Percentiles rank a stretch among this genome's conserved stretches.
Conservation (phyloP, 2,888 invertebrate genomes). For the Drosophila mercatorum region DNA sequence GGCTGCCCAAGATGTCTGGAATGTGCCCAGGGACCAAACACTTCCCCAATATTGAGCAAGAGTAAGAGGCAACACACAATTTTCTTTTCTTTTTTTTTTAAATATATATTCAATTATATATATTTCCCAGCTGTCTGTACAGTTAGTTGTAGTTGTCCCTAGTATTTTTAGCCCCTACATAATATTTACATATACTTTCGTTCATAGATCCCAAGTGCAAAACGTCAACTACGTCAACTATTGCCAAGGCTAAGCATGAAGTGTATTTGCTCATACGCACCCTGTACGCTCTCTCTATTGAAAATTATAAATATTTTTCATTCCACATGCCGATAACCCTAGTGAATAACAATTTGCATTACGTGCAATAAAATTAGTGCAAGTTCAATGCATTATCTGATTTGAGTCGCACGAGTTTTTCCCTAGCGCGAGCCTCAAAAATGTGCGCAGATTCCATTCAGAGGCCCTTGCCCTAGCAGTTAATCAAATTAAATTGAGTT, state of each 20-base stretch:
- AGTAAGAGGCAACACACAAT: background rate
- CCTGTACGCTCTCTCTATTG: background rate
- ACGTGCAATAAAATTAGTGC: slow-evolving; percentile 17
- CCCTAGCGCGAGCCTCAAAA: slow-evolving; percentile 8
- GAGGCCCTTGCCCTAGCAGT: slow-evolving; percentile 30
- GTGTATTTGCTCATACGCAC: slow-evolving; percentile 13
- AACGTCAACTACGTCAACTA: slow-evolving; percentile 35
- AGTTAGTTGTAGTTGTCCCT: background rate
- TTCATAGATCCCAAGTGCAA: slow-evolving; percentile 16
- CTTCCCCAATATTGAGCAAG: slow-evolving; percentile 52
- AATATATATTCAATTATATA: slow-evolving; percentile 10
- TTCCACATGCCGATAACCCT: slow-evolving; percentile 31
- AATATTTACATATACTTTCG: slow-evolving; percentile 26
- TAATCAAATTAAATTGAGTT: slow-evolving; percentile 21
- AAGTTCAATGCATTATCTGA: slow-evolving; percentile 51
- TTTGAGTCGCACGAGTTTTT: slow-evolving; percentile 41
- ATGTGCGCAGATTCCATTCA: slow-evolving; percentile 17
- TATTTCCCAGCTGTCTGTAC: slow-evolving; percentile 20
- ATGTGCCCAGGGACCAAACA: slow-evolving; percentile 15
- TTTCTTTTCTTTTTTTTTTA: background rate
- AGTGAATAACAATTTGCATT: slow-evolving; percentile 12
- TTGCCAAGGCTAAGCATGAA: slow-evolving; percentile 32
- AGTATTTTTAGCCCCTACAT: slow-evolving; percentile 47
- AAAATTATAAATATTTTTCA: background rate
- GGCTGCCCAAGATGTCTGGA: slow-evolving; percentile 24